Evolutionary conservation across 2,797 vertebrate genomes (phyloP), one percentile per base, ranked within the genome.

Genomic region (Pseudochirops corinnae): DNA sequence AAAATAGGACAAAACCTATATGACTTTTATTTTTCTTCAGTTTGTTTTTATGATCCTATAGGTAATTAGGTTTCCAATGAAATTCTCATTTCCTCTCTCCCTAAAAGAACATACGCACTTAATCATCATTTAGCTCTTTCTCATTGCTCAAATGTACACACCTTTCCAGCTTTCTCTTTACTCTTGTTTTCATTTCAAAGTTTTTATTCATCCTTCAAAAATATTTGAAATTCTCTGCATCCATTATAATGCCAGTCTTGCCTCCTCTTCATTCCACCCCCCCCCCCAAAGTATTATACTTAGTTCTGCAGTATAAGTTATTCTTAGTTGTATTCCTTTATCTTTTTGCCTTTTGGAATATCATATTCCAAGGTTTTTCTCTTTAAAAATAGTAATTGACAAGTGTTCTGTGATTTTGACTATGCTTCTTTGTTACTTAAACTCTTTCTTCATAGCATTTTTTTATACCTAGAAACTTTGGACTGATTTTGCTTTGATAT

Each of bases 221-320:
- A 46, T 46, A 39, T 82, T 82, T 82, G 67, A 39, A 82, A 39
- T 21, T 82, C 18, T 82, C n/a, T 82, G 18, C 6, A 82, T 82
- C 39, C 18, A 24, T 82, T 46, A 82, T 21, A 82, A 82, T 13
- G 39, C 39, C 39, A 82, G 0, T 82, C n/a, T 21, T 74, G n/a
- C 1, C 5, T 6, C n/a, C 5, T 5, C 13, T 14, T 12, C 11
- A 12, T 62, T 3, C 60, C 12, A 3, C 10, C 13, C 9, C 9
- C 26, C 2, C 29, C 14, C 5, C 33, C 31, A 13, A 39, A 74
- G 33, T 7, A 82, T 82, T 82, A 26, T n/a, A 82, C 21, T 82
- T 39, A 82, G 2, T 82, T 46, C 74, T 46, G 7, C 6, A 82
- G 74, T 10, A 39, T 46, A 82, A n/a, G 6, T 46, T 82, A 46